phyloP scores from a whole-genome alignment of 2,888 invertebrate species.

The Dysmachus trigonus region DNA sequence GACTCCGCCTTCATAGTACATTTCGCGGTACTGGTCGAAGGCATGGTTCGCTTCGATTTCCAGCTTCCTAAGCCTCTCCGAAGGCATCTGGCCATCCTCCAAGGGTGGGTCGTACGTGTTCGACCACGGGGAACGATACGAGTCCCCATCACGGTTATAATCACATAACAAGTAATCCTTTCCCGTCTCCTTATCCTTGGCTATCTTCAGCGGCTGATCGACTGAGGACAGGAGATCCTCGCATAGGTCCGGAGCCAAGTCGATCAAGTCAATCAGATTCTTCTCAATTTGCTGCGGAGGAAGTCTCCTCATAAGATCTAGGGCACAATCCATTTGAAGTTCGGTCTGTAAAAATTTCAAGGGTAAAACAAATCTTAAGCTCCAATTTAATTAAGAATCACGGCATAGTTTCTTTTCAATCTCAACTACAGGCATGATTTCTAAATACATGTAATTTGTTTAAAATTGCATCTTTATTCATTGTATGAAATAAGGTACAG shows the following conservation, averaged over 20 bases:
- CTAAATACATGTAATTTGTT: too few relatives aligned
- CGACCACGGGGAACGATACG: slow-evolving; percentile 98
- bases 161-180: slow-evolving; percentile 98
- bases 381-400: background rate
- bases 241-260: slow-evolving; percentile 93
- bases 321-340: slow-evolving; percentile 97
- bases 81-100: slow-evolving; percentile 98
- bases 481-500: too few relatives aligned
- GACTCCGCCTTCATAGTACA: slow-evolving; percentile 99
- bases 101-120: slow-evolving; percentile 97
- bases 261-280: slow-evolving; percentile 96
- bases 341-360: slow-evolving; percentile 74
- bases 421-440: too few relatives aligned
- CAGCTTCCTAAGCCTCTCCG: slow-evolving; percentile 91
- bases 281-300: slow-evolving; percentile 99
- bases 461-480: too few relatives aligned
- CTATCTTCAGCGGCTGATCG: slow-evolving; percentile 98
- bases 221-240: slow-evolving; percentile 97
- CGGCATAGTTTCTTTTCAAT: too few relatives aligned
- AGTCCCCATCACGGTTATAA: slow-evolving; percentile 99
- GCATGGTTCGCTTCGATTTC: slow-evolving; percentile 99
- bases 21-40: slow-evolving; percentile 98
- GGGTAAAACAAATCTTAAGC: background rate
- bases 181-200: slow-evolving; percentile 91
- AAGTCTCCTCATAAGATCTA: slow-evolving; percentile 97